Base-by-base conservation (phyloP, 2,797 vertebrate species). In the Sebastes melanostomus region DNA sequence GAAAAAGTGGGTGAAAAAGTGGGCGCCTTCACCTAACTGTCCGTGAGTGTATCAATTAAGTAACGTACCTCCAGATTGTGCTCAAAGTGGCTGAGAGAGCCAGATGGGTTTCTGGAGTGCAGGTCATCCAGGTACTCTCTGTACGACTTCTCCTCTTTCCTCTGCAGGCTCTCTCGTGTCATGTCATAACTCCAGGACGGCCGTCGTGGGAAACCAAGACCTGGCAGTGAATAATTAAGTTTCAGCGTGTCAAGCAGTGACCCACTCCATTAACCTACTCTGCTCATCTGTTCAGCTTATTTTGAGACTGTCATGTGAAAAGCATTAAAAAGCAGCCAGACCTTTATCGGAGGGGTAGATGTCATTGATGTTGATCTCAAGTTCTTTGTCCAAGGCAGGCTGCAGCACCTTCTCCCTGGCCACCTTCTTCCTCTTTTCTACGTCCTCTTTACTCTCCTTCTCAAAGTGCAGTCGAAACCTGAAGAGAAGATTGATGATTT, bases 151-250 rank as follows among this genome's bases (percentile, higher is more conserved):
- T 98, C 97, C 88, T 99, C 98, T 87, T 95, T 96, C 77, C 54
- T 93, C 89, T 97, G 87, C 50, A 99, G 92, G 67, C 94, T 95
- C 63, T 98, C 97, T 36, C 96, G 96, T 66, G 92, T 95, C 97
- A 98, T 99, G 78, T 96, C 95, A 81, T 99, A 99, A 89, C 87
- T 96, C 98, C 98, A 99, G 50, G 96, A 86, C 0, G 98, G 98
- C 1, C 98, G 95, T 3, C 93, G 95, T 1, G 98, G 98, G 89
- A 99, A 97, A 87, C 96, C 94, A 83, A 99, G 92, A 63, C 96
- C 98, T 98, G 85, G 22, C 65, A 10, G 61, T 76, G 66, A 87
- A 91, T 82, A 84, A 89, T 86, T n/a, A 82, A 84, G 65, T 80
- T 91, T 86, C 59, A 86, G 65, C 3, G 13, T 69, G 76, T 86